A percentile compares a stretch with the other conserved stretches of the same genome.
Conservation (phyloP, 2,888 invertebrate genomes). For the Brachypalpus laphriformis region DNA sequence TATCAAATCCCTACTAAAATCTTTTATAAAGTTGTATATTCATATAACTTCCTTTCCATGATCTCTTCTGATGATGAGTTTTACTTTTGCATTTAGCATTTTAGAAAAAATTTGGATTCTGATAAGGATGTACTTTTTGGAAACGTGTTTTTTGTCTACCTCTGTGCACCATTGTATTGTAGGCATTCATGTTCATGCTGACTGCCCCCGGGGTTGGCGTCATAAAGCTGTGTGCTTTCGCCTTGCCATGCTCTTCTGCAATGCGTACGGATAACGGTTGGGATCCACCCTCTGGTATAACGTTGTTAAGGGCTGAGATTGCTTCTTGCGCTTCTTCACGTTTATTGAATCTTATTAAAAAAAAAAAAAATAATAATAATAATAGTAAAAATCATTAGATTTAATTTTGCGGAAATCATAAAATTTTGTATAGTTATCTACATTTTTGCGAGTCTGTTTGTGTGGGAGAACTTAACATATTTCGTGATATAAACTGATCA, state of each 20-base stretch:
- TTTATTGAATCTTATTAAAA: conserved; percentile 88
- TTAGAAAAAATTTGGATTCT: conserved; percentile 76
- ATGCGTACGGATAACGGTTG: conserved; percentile 90
- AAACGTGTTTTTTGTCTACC: conserved; percentile 83
- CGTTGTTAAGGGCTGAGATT: conserved; percentile 92
- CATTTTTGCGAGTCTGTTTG: too few relatives aligned
- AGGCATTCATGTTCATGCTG: conserved; percentile 76
- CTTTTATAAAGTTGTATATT: conserved; percentile 17
- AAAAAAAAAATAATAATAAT: not conserved
- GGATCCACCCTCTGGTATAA: conserved; percentile 92
- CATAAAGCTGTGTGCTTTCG: conserved; percentile 82
- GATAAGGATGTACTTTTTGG: conserved; percentile 83
- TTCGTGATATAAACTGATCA: too few relatives aligned
- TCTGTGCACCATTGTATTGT: conserved; percentile 83
- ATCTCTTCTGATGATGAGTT: conserved; percentile 31
- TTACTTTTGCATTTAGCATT: conserved; percentile 27
- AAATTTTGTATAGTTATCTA: not conserved
- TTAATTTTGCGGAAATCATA: not conserved
- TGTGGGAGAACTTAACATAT: too few relatives aligned
- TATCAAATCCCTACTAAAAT: conserved; percentile 33
- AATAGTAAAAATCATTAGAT: not conserved
- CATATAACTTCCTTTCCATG: conserved; percentile 4
- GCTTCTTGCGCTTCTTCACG: conserved; percentile 95
- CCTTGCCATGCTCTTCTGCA: conserved; percentile 83
- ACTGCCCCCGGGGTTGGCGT: conserved; percentile 75